A percentile compares a stretch with the other conserved stretches of the same genome.
These are phyloP conservation scores for Sussaba pulchella DNA, from an alignment of 2,888 invertebrate genomes.

Conservation along the genomic window DNA sequence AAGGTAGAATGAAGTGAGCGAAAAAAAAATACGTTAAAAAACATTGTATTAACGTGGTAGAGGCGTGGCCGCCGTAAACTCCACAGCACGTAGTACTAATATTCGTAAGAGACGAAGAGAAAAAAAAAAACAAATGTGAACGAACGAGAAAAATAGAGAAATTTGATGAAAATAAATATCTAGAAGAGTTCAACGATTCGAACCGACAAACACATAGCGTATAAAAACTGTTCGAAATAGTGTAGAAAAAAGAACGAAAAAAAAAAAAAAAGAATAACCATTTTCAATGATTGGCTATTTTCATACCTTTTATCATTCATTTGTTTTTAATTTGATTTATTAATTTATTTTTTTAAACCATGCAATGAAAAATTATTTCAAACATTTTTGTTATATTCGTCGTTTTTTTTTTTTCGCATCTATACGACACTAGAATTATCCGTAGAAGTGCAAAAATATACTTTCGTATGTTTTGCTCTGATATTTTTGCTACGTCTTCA, in stretches of 20 bases:
- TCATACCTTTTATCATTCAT: no score
- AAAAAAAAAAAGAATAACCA: neutral
- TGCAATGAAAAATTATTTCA: no score
- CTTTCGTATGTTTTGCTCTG: no score
- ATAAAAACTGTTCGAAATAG: slow-evolving; percentile 15
- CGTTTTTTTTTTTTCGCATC: no score
- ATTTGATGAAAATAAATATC: slow-evolving; percentile 44
- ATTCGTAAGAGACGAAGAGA: slow-evolving; percentile 25
- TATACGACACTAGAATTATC: no score
- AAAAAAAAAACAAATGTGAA: slow-evolving; percentile 18
- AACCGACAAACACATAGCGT: slow-evolving; percentile 20
- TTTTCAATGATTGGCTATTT: neutral
- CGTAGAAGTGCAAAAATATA: no score
- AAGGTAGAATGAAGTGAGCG: slow-evolving; percentile 21
- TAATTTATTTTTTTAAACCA: no score
- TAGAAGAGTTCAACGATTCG: slow-evolving; percentile 32
- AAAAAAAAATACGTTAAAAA: slow-evolving; percentile 19
- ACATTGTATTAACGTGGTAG: slow-evolving; percentile 48
- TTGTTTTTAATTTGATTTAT: no score
- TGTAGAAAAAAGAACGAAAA: neutral
- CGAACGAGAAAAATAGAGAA: slow-evolving; percentile 27
- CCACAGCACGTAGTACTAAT: slow-evolving; percentile 37
- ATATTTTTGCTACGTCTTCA: no score
- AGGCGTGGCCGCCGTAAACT: slow-evolving; percentile 40
- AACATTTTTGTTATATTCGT: neutral